Evolutionary conservation across 1,140 invertebrate genomes (phyloP).

Genomic region (Lucilia cuprina): DNA sequence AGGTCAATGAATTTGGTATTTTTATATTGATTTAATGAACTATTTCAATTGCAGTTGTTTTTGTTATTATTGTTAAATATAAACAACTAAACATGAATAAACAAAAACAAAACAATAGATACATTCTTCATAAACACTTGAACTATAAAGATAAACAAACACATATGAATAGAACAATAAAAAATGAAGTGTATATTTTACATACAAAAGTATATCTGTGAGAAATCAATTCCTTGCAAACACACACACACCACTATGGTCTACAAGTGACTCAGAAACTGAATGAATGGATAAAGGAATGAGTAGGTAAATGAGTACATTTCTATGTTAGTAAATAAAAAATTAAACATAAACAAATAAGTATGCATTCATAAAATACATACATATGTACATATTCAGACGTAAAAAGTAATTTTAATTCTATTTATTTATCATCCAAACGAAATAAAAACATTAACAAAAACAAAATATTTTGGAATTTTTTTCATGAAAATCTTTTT

Average conservation of each 20-base stretch:
- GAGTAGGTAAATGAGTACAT: too few species aligned
- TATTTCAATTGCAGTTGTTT: neutral
- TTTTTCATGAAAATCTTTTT: too few species aligned
- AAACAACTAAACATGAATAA: neutral
- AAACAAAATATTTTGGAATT: too few species aligned
- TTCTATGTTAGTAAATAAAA: neutral
- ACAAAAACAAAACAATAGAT: neutral
- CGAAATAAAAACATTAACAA: too few species aligned
- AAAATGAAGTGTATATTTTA: neutral
- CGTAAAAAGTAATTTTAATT: too few species aligned
- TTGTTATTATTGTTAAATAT: neutral
- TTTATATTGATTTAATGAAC: neutral
- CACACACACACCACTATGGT: neutral
- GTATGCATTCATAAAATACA: neutral
- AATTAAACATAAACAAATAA: neutral
- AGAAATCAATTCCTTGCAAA: neutral
- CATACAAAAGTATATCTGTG: neutral
- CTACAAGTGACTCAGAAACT: too few species aligned
- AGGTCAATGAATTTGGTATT: neutral
- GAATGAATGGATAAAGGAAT: too few species aligned
- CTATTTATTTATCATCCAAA: too few species aligned
- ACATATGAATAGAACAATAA: neutral
- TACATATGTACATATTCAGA: too few species aligned
- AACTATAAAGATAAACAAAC: conserved; percentile 13
- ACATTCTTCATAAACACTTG: neutral